These are phyloP conservation scores for Pteruthius melanotis DNA, from an alignment of 2,113 vertebrate species.

Conservation along the genomic window DNA sequence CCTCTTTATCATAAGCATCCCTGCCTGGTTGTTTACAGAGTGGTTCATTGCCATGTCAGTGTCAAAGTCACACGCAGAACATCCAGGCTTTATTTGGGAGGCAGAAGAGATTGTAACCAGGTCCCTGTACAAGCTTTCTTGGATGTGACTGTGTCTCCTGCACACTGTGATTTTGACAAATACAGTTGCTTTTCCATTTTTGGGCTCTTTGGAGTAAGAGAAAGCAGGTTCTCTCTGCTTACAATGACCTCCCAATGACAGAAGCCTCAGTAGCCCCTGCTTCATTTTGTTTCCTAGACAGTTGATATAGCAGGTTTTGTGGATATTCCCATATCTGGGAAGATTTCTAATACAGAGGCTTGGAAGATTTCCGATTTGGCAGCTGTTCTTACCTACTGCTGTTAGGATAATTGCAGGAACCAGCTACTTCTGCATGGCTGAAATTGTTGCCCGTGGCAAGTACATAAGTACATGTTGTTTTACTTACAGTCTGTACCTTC, in stretches of 20 bases:
- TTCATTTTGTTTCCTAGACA: neutral
- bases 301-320: neutral
- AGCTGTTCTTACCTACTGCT: constrained; percentile 40
- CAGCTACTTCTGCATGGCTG: constrained; percentile 2
- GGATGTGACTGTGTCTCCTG: neutral
- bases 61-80: neutral
- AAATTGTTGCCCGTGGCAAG: constrained; percentile 11
- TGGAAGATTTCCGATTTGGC: neutral
- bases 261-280: neutral
- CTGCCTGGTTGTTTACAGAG: neutral
- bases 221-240: neutral
- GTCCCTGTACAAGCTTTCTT: neutral
- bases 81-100: neutral
- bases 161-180: neutral
- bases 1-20: neutral
- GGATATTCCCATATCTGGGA: neutral
- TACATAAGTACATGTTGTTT: neutral
- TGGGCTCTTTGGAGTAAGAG: neutral
- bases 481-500: neutral
- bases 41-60: neutral
- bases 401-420: constrained; percentile 23
- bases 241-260: neutral
- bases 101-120: neutral
- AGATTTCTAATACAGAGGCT: neutral
- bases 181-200: neutral